These are phyloP conservation scores for Oreotrochilus melanogaster DNA, from an alignment of 2,113 vertebrate species.

Conservation along the genomic window DNA sequence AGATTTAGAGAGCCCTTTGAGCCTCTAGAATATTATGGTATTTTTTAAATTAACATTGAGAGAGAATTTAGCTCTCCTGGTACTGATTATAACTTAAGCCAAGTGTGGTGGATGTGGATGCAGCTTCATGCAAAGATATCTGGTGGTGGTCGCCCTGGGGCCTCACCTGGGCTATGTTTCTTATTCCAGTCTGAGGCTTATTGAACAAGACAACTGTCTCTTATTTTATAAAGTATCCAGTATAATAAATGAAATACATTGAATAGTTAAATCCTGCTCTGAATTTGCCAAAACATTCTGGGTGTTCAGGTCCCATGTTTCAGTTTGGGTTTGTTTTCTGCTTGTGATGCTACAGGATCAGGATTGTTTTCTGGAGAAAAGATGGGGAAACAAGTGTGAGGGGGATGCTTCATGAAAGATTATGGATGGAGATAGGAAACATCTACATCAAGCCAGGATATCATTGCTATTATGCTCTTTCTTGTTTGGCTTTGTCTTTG, in stretches of 20 bases:
- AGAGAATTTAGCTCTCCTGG: not conserved
- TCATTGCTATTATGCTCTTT: not conserved
- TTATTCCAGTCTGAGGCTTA: not conserved
- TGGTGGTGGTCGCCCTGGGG: not conserved
- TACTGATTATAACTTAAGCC: not conserved
- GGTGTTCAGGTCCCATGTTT: not conserved
- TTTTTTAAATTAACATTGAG: not conserved
- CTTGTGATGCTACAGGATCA: not conserved
- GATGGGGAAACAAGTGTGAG: not conserved
- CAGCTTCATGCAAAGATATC: not conserved
- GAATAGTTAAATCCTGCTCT: not conserved
- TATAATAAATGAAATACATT: not conserved
- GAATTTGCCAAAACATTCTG: not conserved
- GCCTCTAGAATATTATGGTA: not conserved
- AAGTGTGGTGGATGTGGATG: fast-evolving
- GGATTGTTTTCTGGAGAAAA: not conserved
- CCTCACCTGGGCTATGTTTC: not conserved
- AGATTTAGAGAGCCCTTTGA: not conserved
- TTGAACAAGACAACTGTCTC: not conserved
- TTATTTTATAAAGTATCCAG: not conserved
- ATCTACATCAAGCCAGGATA: not conserved
- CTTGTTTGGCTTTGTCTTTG: not conserved
- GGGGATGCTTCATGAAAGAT: not conserved
- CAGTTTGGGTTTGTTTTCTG: not conserved
- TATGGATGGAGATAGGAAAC: not conserved